Conservation (phyloP, 2,113 vertebrate genomes). For the Psittacus erithacus region DNA sequence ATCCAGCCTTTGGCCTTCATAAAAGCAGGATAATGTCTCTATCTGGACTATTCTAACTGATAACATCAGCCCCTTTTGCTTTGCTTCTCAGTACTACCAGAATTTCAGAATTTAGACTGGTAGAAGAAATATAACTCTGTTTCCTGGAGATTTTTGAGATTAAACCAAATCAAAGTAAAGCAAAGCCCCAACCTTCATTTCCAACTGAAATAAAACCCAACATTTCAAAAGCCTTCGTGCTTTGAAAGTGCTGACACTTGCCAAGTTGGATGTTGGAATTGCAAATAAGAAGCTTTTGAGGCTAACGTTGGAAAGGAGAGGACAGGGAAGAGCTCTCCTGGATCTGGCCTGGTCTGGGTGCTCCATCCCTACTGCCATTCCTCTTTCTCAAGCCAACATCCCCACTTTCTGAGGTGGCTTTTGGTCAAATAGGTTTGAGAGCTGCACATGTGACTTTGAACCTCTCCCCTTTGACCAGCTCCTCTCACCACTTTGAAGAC, state of each 20-base stretch:
- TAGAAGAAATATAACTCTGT: neutral
- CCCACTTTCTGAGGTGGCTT: neutral
- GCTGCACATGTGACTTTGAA: rapidly evolving
- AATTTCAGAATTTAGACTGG: neutral
- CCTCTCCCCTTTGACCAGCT: neutral
- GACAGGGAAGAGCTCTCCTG: neutral
- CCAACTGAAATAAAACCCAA: neutral
- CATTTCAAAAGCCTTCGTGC: rapidly evolving
- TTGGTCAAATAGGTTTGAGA: neutral
- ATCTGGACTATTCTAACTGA: neutral
- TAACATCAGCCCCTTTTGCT: conserved; percentile 10
- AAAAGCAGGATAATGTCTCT: conserved; percentile 32
- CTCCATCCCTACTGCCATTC: rapidly evolving
- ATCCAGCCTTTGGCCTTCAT: conserved; percentile 30
- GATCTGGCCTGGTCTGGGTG: no score
- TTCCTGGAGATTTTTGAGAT: neutral
- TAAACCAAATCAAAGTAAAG: neutral
- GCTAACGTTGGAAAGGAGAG: neutral
- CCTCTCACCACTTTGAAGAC: neutral
- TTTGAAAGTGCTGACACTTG: neutral
- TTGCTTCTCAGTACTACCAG: neutral
- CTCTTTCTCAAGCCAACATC: neutral
- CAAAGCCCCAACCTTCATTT: neutral
- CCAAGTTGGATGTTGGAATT: rapidly evolving
- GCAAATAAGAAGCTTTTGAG: neutral